phyloP scores from a whole-genome alignment of 2,113 vertebrate species.

The Eonycteris spelaea region DNA sequence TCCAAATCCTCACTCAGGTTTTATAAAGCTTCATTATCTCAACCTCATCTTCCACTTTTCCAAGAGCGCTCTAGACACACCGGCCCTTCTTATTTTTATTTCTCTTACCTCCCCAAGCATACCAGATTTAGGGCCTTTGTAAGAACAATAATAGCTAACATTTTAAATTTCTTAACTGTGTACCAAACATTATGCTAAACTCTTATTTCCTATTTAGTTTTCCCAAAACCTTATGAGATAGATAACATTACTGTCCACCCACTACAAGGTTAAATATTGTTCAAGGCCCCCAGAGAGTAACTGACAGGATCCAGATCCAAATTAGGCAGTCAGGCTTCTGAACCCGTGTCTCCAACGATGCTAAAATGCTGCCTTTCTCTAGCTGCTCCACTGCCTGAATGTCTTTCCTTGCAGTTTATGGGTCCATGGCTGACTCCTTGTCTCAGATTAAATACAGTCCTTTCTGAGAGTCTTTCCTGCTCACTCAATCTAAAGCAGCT shows the following conservation, averaged over 20 bases:
- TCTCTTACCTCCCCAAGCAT: background rate
- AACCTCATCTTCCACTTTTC: background rate
- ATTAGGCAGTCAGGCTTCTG: background rate
- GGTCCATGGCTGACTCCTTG: background rate
- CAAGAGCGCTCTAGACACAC: background rate
- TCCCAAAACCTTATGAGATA: background rate
- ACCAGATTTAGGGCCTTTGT: background rate
- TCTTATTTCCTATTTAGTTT: background rate
- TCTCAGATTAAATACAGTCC: background rate
- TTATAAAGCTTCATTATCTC: background rate
- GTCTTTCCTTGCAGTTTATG: background rate
- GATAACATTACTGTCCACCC: background rate
- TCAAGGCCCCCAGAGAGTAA: background rate
- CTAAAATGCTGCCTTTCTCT: background rate
- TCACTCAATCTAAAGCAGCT: background rate
- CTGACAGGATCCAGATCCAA: background rate
- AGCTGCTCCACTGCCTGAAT: background rate
- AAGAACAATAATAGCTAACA: background rate
- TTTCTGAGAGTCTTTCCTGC: background rate
- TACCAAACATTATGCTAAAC: background rate
- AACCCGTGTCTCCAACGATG: rapidly evolving
- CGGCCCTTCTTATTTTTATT: background rate
- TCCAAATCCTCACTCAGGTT: background rate
- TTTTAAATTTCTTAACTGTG: background rate
- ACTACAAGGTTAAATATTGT: background rate